Evolutionary conservation across 1,140 invertebrate genomes (phyloP), one percentile per base, ranked within the genome.

Genomic region (Ips typographus): DNA sequence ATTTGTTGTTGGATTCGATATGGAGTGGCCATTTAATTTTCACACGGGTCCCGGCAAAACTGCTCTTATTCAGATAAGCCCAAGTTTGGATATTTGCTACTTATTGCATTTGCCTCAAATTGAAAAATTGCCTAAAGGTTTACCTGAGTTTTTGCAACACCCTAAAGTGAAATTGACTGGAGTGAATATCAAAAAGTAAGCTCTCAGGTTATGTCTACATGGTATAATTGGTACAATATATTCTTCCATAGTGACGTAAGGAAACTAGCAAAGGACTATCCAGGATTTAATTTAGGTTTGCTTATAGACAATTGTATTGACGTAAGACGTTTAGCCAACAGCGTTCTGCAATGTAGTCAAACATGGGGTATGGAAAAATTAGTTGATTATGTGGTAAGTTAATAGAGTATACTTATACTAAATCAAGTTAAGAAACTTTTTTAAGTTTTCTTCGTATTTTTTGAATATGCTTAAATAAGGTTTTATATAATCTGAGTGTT

Each of bases 21-120:
- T 87, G 72, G 87, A 89, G 75, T 89, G 87, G 87, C 85, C 86
- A 5, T 87, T 88, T 71, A 84, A 77, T 72, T 88, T 84, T 70
- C 80, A 86, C 81, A 85, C 83, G 22, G 85, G 86, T 7, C 79
- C 83, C 53, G 85, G 84, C n/a, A 87, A 84, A 78, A 85, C 85
- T 8, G 82, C 87, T 2, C 77, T 88, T 3, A 85, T 85, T 58
- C 87, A 89, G 79, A 82, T 88, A 58, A 81, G 85, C 43, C 78
- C 80, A 22, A 72, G 77, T 42, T 66, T 77, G 49, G 69, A 77
- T 40, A 77, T 80, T 41, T 88, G 86, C 73, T 83, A 87, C 76
- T 75, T 89, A 1, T 82, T 88, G 43, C 85, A 88, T 70, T 71
- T 88, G 38, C 84, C 81, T 68, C 76, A 82, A 22, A 53, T 87